A percentile compares a stretch with the other conserved stretches of the same genome.
These are phyloP conservation scores for Hydropsyche tenuis DNA, from an alignment of 1,140 invertebrate genomes.

Conservation along the genomic window DNA sequence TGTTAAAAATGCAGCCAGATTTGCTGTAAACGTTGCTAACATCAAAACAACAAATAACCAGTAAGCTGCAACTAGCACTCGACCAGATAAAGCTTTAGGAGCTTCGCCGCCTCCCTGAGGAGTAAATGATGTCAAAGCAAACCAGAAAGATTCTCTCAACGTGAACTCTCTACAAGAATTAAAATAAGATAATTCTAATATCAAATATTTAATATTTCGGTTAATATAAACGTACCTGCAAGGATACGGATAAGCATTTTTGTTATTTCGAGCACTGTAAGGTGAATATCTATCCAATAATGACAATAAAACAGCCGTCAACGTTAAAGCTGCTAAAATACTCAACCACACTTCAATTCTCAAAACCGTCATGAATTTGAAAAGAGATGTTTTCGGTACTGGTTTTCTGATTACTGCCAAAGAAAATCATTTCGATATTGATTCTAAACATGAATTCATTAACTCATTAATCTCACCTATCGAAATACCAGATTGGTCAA, in stretches of 20 bases:
- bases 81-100: conserved; percentile 82
- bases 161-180: conserved; percentile 74
- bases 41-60: conserved; percentile 94
- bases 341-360: conserved; percentile 87
- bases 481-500: conserved; percentile 86
- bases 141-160: conserved; percentile 92
- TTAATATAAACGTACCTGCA: conserved; percentile 8
- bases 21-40: conserved; percentile 95
- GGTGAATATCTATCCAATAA: conserved; percentile 88
- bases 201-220: background rate
- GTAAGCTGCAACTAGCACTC: conserved; percentile 87
- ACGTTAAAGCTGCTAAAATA: conserved; percentile 81
- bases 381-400: conserved; percentile 80
- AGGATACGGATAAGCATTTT: conserved; percentile 51
- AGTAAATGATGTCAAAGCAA: conserved; percentile 89
- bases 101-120: conserved; percentile 89
- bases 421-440: background rate
- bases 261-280: conserved; percentile 86
- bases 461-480: conserved; percentile 67
- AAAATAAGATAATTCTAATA: background rate
- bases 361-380: conserved; percentile 93
- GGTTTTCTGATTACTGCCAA: conserved; percentile 82
- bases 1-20: conserved; percentile 94
- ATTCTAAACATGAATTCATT: conserved; percentile 19
- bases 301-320: conserved; percentile 88